Evolutionary conservation across 1,140 invertebrate species (phyloP).

Genomic region (Atta cephalotes): DNA sequence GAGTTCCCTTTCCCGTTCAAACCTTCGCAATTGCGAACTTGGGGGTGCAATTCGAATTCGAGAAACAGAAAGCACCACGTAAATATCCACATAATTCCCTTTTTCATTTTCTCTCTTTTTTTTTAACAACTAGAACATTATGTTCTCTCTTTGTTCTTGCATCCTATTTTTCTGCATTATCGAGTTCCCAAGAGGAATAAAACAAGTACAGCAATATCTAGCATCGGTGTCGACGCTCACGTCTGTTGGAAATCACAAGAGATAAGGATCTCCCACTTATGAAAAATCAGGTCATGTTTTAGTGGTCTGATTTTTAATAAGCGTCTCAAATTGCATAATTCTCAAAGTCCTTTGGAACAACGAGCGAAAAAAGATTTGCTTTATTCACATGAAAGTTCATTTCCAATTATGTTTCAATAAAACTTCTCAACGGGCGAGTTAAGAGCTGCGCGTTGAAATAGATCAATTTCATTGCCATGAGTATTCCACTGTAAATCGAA

Average conservation of each 20-base stretch:
- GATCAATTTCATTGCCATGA: conserved; percentile 42
- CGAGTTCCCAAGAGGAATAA: conserved; percentile 25
- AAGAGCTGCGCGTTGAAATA: conserved; percentile 12
- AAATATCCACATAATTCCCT: background rate
- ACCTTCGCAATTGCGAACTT: conserved; percentile 31
- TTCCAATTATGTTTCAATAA: background rate
- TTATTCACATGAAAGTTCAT: background rate
- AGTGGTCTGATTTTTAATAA: background rate
- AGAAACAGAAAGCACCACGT: conserved; percentile 20
- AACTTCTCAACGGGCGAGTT: conserved; percentile 20
- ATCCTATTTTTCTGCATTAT: background rate
- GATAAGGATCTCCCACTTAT: background rate
- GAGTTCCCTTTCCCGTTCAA: background rate
- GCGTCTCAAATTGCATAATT: background rate
- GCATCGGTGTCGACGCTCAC: background rate
- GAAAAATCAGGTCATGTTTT: conserved; percentile 7
- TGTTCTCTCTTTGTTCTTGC: background rate
- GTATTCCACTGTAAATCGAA: conserved; percentile 36
- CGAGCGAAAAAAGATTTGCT: background rate
- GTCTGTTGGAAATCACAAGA: background rate
- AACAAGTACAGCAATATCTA: conserved; percentile 13
- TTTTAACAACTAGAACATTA: conserved; percentile 27
- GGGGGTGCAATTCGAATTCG: background rate
- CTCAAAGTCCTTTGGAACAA: background rate
- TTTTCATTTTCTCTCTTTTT: background rate